phyloP scores from a whole-genome alignment of 2,888 invertebrate genomes.

The Chirona hameri region DNA sequence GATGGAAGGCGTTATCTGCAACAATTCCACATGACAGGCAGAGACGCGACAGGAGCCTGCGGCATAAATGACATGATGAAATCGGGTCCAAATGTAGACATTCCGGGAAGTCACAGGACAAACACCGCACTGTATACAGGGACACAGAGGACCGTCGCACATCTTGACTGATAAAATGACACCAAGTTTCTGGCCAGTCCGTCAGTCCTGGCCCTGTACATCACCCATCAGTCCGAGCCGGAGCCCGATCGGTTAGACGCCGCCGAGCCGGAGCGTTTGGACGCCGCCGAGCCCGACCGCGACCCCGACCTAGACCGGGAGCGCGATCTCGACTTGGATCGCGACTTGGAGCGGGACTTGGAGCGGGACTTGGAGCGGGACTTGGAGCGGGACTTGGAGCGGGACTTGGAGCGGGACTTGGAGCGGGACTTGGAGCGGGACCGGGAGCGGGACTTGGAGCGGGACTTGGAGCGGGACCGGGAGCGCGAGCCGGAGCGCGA shows the following conservation, averaged over 20 bases:
- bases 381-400: constrained; percentile 41
- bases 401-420: constrained; percentile 30
- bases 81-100: no score
- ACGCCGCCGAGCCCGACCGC: constrained; percentile 36
- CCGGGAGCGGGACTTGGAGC: constrained; percentile 40
- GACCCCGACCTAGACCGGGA: constrained; percentile 33
- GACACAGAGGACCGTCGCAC: no score
- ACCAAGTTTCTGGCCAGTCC: no score
- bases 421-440: constrained; percentile 41
- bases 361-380: constrained; percentile 41
- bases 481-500: constrained; percentile 35
- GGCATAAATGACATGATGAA: neutral
- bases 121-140: no score
- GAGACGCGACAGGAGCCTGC: neutral
- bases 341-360: constrained; percentile 30
- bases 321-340: constrained; percentile 40
- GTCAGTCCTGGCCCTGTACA: no score
- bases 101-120: no score
- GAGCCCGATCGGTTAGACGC: constrained; percentile 41
- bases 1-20: neutral
- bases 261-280: neutral
- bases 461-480: constrained; percentile 37
- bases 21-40: neutral
- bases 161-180: no score
- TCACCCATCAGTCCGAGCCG: neutral